A percentile compares a stretch with the other conserved stretches of the same genome.
These are phyloP conservation scores for Beroe forskalii DNA, from an alignment of 37 sponge, comb jelly and placozoan genomes.

Conservation along the genomic window DNA sequence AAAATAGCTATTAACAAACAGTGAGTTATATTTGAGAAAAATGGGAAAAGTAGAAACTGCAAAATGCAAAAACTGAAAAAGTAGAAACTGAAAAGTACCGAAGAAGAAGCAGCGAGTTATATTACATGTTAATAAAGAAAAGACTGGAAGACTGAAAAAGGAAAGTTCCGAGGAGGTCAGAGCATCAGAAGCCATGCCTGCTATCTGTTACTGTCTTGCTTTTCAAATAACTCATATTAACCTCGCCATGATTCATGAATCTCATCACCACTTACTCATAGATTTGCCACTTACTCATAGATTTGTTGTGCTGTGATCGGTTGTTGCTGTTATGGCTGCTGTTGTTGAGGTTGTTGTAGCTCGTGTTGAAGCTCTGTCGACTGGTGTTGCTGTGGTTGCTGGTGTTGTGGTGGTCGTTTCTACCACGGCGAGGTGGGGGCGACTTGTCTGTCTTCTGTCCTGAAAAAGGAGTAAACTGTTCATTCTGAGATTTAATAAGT, in stretches of 20 bases:
- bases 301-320: neutral
- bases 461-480: too few relatives aligned
- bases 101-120: neutral
- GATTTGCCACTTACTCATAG: neutral
- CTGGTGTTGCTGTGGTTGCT: neutral
- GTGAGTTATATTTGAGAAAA: neutral
- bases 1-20: too few relatives aligned
- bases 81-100: neutral
- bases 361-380: constrained; percentile 27
- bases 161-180: too few relatives aligned
- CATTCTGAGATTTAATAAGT: too few relatives aligned
- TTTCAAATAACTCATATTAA: too few relatives aligned
- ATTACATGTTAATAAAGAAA: too few relatives aligned
- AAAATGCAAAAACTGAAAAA: neutral
- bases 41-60: neutral
- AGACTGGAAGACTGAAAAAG: too few relatives aligned
- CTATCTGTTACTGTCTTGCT: too few relatives aligned
- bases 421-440: neutral
- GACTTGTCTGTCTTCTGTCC: neutral
- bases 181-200: too few relatives aligned
- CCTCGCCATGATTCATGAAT: too few relatives aligned
- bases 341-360: constrained; percentile 8
- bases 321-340: too few relatives aligned
- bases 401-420: too few relatives aligned
- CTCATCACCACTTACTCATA: neutral